Evolutionary conservation across 35 echinoderm and acorn worm genomes (phyloP), one percentile per base, ranked within the genome.

Genomic region (Apostichopus parvimensis): DNA sequence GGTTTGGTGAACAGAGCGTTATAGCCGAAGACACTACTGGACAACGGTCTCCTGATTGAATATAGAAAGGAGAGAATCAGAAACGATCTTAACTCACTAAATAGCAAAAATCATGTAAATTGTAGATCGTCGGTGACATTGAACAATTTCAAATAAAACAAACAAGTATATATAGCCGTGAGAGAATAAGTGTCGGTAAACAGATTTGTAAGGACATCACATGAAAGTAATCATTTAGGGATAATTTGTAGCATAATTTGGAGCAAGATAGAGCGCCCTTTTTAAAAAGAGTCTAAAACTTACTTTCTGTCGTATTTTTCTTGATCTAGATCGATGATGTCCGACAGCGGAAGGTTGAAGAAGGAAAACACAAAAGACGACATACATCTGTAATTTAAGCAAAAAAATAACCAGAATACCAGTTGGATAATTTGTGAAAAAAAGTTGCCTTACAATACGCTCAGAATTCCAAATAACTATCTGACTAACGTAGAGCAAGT

Each of bases 1-100:
- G 97, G 95, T 75, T 99, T 99, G 53, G 97, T 96, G 79, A 99
- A 99, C 8, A 99, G 92, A 15, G 97, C 97, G 93, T 99, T 99
- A 93, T 94, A 96, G 11, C 97, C 97, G 91, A 96, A 99, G 20
- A 99, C 95, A 77, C 91, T 94, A 53, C 95, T 96, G 59, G 97
- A 99, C 56, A 99, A 78, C 72, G 97, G 97, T 87, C 86, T 87
- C 66, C 97, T 99, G 93, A 54, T 58, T 57, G 58, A 61, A 61
- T 61, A 14, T 15, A 45, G 77, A 17, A 53, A 78, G 56, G 62
- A 92, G 17, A 77, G 75, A 91, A 91, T 17, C 71, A 65, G 25
- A 6, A 83, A 24, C 73, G 15, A 10, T 66, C 28, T 61, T 4
- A 45, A 1, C 58, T 61, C 1, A 61, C 2, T 1, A 1, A 61